Evolutionary conservation across 2,888 invertebrate genomes (phyloP).

Genomic region (Watsonalla cultraria): DNA sequence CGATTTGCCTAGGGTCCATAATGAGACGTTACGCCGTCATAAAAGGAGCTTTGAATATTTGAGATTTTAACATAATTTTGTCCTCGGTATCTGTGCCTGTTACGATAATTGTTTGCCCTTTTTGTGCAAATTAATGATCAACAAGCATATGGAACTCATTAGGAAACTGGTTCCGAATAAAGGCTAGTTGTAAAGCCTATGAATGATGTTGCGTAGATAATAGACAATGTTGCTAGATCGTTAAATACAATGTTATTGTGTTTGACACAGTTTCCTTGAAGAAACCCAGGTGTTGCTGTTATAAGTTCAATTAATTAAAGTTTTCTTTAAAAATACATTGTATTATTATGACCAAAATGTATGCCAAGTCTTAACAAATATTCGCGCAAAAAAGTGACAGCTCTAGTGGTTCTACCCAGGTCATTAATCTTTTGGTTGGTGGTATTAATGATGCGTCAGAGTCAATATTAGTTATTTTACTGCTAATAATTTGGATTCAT

Average conservation of each 20-base stretch:
- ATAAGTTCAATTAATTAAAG: background rate
- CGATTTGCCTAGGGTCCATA: no score
- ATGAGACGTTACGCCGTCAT: no score
- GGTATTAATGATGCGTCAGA: background rate
- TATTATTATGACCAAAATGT: background rate
- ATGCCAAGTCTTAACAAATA: background rate
- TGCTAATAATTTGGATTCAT: constrained; percentile 9
- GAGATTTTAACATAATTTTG: no score
- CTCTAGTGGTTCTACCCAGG: background rate
- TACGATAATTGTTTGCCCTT: no score
- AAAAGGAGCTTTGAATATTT: no score
- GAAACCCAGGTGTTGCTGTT: background rate
- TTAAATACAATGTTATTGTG: background rate
- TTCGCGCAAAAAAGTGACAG: background rate
- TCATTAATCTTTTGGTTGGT: background rate
- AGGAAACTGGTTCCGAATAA: background rate
- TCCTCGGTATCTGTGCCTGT: no score
- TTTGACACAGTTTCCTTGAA: background rate
- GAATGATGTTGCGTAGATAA: background rate
- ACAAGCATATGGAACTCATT: background rate
- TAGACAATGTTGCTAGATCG: background rate
- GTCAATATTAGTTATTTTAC: background rate
- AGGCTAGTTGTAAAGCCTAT: background rate
- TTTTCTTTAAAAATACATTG: background rate
- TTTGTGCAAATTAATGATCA: background rate